A percentile compares a stretch with the other conserved stretches of the same genome.
Conservation (phyloP, 2,797 vertebrate species). For the Falco rusticolus region DNA sequence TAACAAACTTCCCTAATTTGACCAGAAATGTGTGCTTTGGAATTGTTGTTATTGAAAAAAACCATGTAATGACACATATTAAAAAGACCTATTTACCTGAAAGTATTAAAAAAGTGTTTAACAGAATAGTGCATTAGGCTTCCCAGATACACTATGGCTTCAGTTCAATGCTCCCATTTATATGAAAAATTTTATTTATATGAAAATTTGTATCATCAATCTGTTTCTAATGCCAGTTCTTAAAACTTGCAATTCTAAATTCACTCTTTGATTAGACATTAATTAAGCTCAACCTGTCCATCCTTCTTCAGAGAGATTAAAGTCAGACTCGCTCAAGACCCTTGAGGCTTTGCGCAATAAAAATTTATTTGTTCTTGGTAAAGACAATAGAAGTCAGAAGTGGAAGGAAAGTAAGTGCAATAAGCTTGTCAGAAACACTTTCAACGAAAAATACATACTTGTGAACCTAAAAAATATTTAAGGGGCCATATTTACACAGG, state of each 20-base stretch:
- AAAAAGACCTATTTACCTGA: neutral
- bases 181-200: neutral
- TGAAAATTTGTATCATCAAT: neutral
- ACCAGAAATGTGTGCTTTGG: neutral
- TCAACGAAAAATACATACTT: neutral
- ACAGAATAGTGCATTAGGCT: neutral
- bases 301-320: slow-evolving; percentile 22
- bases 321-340: neutral
- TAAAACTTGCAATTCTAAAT: neutral
- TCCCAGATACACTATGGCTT: neutral
- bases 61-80: neutral
- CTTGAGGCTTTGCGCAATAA: neutral
- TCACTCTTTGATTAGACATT: neutral
- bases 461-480: neutral
- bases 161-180: neutral
- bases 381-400: slow-evolving; percentile 18
- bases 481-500: neutral
- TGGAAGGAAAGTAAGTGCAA: neutral
- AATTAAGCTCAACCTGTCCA: slow-evolving; percentile 24
- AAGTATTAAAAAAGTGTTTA: neutral
- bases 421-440: neutral
- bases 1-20: neutral
- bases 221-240: neutral
- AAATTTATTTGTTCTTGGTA: neutral
- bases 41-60: neutral